Base-by-base conservation (phyloP, 2,113 vertebrate species). In the Cyrtonyx montezumae region DNA sequence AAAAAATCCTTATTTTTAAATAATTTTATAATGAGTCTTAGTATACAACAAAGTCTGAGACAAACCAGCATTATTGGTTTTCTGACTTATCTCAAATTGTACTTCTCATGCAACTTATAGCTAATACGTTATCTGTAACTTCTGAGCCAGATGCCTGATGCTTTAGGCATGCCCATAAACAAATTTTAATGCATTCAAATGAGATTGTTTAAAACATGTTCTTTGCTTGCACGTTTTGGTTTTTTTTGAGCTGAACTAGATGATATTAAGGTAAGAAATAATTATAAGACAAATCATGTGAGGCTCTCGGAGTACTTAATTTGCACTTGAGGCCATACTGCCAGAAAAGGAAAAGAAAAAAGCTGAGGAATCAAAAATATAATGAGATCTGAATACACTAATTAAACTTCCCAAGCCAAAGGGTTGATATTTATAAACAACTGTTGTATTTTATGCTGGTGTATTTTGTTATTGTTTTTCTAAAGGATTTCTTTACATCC, bases 191-290 rank as follows among this genome's bases (percentile, higher is more conserved):
- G 25, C 14, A 48, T 69, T 88, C 36, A 92, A 78, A 85, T 58
- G 40, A 79, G n/a, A 46, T 11, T 75, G 23, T 73, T 89, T 34
- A 30, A 93, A 89, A 25, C 5, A 1, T 45, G 25, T 46, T 88
- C 11, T 66, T 81, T 6, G 68, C 32, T 90, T 68, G 79, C 66
- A 58, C 14, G 2, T 32, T 46, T 93, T 82, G 59, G 16, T 23
- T 71, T 91, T 37, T 79, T 91, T 86, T 80, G 22, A 62, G 25
- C 18, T 67, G 42, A 74, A 84, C 13, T 74, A 90, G 59, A 32
- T 73, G 55, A 82, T 49, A 48, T 51, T 77, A 70, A 91, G 84
- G 67, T 91, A 53, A 89, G 75, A 95, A 92, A 93, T 84, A 88
- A 95, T 90, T 91, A 87, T 34, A 20, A 90, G 18, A 15, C 37